phyloP scores from a whole-genome alignment of 2,113 vertebrate species.

The Colinus virginianus region DNA sequence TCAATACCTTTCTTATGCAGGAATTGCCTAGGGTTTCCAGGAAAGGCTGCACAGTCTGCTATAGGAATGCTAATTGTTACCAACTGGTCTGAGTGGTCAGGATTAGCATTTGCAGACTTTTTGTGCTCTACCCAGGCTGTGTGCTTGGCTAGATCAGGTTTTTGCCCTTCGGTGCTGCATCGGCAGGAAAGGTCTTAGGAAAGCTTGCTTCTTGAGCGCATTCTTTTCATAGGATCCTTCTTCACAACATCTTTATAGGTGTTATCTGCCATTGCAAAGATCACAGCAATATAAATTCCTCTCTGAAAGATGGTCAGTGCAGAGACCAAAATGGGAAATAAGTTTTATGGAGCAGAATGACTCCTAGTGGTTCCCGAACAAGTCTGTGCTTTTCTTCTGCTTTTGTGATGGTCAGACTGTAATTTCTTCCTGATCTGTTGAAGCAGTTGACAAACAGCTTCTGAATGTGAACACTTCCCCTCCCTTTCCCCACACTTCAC shows the following conservation, averaged over 20 bases:
- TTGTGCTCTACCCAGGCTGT: not conserved
- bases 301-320: not conserved
- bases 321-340: not conserved
- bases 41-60: not conserved
- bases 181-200: not conserved
- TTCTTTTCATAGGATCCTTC: not conserved
- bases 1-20: not conserved
- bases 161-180: not conserved
- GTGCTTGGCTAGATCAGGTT: not conserved
- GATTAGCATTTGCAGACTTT: not conserved
- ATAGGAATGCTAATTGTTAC: not conserved
- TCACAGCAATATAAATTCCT: not conserved
- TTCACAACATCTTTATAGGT: not conserved
- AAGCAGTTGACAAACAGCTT: not conserved
- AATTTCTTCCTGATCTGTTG: not conserved
- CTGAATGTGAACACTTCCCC: fast-evolving
- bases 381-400: not conserved
- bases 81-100: not conserved
- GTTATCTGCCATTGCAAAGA: not conserved
- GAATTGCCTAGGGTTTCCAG: not conserved
- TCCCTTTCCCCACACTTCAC: fast-evolving
- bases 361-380: not conserved
- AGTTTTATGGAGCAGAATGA: not conserved
- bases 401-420: not conserved
- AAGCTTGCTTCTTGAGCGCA: not conserved